These are phyloP conservation scores for Chloromyia formosa DNA, from an alignment of 2,888 invertebrate genomes.

Conservation along the genomic window DNA sequence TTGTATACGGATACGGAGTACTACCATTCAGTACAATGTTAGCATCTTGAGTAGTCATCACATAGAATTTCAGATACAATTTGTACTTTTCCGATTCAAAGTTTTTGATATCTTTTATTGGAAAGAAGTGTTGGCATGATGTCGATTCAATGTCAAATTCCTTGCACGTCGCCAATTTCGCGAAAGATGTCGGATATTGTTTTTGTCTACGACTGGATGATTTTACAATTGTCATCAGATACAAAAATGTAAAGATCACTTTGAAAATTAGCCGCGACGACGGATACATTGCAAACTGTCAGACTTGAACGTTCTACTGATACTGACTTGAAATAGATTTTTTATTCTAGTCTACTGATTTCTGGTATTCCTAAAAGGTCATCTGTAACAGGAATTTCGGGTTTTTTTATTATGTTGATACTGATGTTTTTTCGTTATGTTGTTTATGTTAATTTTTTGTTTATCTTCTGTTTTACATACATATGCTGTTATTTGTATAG, in stretches of 20 bases:
- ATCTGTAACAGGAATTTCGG: too few relatives aligned
- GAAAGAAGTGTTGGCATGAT: slow-evolving; percentile 15
- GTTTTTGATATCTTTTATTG: neutral
- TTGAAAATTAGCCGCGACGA: neutral
- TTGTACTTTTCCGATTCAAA: neutral
- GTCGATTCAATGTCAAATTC: slow-evolving; percentile 2
- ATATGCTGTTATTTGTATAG: too few relatives aligned
- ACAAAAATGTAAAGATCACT: too few relatives aligned
- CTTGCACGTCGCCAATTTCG: neutral
- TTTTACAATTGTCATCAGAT: too few relatives aligned
- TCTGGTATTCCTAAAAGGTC: too few relatives aligned
- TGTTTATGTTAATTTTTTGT: too few relatives aligned
- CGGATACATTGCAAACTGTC: neutral
- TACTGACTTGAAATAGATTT: too few relatives aligned
- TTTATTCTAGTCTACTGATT: too few relatives aligned
- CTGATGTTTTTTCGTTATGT: too few relatives aligned
- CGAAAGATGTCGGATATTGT: neutral
- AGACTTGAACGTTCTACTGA: too few relatives aligned
- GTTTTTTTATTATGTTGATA: too few relatives aligned
- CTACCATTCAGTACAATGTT: neutral
- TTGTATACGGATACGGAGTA: neutral
- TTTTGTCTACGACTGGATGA: neutral
- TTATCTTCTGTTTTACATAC: too few relatives aligned
- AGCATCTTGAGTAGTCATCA: slow-evolving; percentile 7
- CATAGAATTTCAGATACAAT: slow-evolving; percentile 10